Base-by-base conservation (phyloP, 2,113 vertebrate species). In the Brachypteracias leptosomus region DNA sequence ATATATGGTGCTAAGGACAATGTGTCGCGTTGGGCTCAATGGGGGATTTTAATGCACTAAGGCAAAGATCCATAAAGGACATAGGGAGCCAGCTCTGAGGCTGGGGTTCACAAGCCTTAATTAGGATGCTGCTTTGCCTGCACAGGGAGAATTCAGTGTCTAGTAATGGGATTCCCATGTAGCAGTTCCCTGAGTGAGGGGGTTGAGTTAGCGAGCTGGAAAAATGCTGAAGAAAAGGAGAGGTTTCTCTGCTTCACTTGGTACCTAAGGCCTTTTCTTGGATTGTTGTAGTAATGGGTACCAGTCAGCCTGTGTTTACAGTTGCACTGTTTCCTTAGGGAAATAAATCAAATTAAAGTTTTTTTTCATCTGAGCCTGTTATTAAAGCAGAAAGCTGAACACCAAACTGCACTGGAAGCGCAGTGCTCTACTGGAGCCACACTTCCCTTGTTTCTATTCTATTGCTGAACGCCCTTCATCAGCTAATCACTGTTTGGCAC, bases 401-500 rank as follows among this genome's bases (percentile, higher is more conserved):
- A 77, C 54, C 57, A n/a, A 61, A 51, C 33, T 49, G 31, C 70
- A 46, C 8, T 1, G 33, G 49, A 89, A 90, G 68, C 62, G 82
- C 63, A 71, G 7, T 61, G 25, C 76, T 79, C 4, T 78, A 44
- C 40, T 76, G 65, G 74, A 89, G 85, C 75, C 67, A 82, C 51
- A 52, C 19, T 85, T 70, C 67, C 33, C 85, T 85, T 65, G 33
- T 77, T 96, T 57, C 79, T 63, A 0, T 70, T 81, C 84, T 52
- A 4, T 82, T 96, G 93, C 70, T 71, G 78, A 96, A 89, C 1
- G 4, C 65, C 68, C 85, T 91, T 94, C 89, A 67, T 90, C 91
- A 91, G 59, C 65, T 92, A 96, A 93, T 96, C 88, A 59, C 85
- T 94, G 66, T 76, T 85, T 89, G 93, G 94, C 88, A 94, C 91